Evolutionary conservation across 2,888 invertebrate genomes (phyloP), one percentile per base, ranked within the genome.

Genomic region (Machimus rusticus): DNA sequence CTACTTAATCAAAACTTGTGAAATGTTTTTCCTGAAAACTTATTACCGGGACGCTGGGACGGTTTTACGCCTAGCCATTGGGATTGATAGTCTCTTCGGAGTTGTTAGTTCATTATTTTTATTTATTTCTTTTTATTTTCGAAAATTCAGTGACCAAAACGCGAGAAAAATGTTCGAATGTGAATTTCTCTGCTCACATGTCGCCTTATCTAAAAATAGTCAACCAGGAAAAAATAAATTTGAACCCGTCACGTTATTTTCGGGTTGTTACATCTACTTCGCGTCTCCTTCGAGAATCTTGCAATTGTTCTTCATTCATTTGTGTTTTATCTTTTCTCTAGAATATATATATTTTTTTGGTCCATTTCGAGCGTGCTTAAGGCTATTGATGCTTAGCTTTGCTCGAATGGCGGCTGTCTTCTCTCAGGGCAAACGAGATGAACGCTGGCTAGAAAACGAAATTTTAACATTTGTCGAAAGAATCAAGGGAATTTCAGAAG

Each of bases 251-350:
- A 81, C 16, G 81, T 81, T 81, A 81, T 81, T 81, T 81, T 81
- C 14, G 31, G 81, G 55, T 81, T 43, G 81, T 81, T 81, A 81
- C 81, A 81, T 81, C 51, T 34, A 81, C 55, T 28, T 31, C 16
- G 5, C 43, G 39, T 43, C 81, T 23, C 28, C 46, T 46, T 14
- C 43, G 28, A 55, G 31, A 78, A 81, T 81, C 55, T 78, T 81
- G 51, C 55, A 55, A 81, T 81, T 81, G 81, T 81, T 81, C 16
- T 81, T 81, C 51, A 51, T 81, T 81, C 81, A 81, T 31, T 81
- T 81, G 23, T 55, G 66, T 66, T 66, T 19, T 66, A 66, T 66
- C 66, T 66, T 66, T 66, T 66, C 28, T 66, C 28, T 66, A 28
- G 19, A 28, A 66, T 66, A 39, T 19, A 55, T 19, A n/a, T 51